A percentile compares a stretch with the other conserved stretches of the same genome.
phyloP scores from a whole-genome alignment of 2,113 vertebrate genomes.

The Nibea albiflora region DNA sequence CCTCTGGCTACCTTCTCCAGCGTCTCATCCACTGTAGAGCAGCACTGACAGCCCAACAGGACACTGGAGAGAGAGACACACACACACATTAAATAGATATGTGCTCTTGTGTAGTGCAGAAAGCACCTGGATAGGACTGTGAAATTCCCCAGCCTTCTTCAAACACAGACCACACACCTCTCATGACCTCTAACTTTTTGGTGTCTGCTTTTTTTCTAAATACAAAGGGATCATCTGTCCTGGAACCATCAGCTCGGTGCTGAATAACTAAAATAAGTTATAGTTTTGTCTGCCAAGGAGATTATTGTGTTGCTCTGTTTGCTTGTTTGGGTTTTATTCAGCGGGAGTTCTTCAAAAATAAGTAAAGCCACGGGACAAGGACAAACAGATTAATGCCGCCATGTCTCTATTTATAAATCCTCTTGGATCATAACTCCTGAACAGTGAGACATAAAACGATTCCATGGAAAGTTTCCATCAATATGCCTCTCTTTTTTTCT shows the following conservation, averaged over 20 bases:
- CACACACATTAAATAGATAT: not conserved
- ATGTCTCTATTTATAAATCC: not conserved
- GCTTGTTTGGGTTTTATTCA: not conserved
- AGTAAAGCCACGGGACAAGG: not conserved
- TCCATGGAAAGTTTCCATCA: not conserved
- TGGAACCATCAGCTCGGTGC: not conserved
- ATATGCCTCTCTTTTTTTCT: not conserved
- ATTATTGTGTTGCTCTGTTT: not conserved
- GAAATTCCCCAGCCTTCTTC: not conserved
- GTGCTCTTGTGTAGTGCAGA: not conserved
- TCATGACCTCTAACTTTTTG: not conserved
- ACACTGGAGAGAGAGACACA: constrained; percentile 56
- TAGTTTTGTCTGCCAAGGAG: not conserved
- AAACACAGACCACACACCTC: not conserved
- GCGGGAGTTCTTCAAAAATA: not conserved
- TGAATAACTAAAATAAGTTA: not conserved
- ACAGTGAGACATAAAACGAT: not conserved
- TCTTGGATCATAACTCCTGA: not conserved
- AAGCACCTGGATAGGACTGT: not conserved
- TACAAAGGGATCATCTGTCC: not conserved
- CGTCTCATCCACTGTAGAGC: constrained; percentile 68
- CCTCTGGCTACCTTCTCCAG: constrained; percentile 55
- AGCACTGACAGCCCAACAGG: constrained; percentile 78
- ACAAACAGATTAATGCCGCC: not conserved
- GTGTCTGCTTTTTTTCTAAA: not conserved